Evolutionary conservation across 1,140 invertebrate species (phyloP).

Genomic region (Hydropsyche tenuis): DNA sequence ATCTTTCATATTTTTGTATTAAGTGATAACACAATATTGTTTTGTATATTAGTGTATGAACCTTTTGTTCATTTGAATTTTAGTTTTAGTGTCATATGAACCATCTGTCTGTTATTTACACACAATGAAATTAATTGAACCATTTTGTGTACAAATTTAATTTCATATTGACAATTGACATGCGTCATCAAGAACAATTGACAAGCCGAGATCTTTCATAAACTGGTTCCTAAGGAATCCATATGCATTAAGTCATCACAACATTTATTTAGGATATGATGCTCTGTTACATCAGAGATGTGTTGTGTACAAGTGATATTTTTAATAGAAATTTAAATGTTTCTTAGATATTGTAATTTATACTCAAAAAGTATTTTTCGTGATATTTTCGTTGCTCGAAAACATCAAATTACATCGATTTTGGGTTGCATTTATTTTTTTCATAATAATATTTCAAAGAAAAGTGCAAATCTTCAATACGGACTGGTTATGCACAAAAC

Average conservation of each 20-base stretch:
- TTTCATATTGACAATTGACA: too few relatives aligned
- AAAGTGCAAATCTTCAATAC: background rate
- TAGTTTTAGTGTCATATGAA: too few relatives aligned
- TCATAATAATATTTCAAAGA: background rate
- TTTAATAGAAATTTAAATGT: slow-evolving; percentile 2
- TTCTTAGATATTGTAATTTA: slow-evolving; percentile 5
- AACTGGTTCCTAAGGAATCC: slow-evolving; percentile 16
- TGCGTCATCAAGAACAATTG: too few relatives aligned
- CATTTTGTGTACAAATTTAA: too few relatives aligned
- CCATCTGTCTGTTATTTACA: too few relatives aligned
- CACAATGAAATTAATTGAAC: too few relatives aligned
- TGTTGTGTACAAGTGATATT: slow-evolving; percentile 18
- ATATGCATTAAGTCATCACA: background rate
- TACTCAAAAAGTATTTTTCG: background rate
- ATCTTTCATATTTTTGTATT: too few relatives aligned
- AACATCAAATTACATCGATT: too few relatives aligned
- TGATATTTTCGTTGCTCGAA: background rate
- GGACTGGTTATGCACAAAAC: too few relatives aligned
- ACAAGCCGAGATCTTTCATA: background rate
- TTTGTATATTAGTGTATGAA: too few relatives aligned
- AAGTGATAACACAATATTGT: too few relatives aligned
- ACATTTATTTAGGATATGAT: slow-evolving; percentile 3
- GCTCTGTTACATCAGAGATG: background rate
- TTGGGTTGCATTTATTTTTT: background rate
- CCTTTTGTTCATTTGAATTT: too few relatives aligned